phyloP scores from a whole-genome alignment of 2,113 vertebrate genomes.

The Malaclemys terrapin region DNA sequence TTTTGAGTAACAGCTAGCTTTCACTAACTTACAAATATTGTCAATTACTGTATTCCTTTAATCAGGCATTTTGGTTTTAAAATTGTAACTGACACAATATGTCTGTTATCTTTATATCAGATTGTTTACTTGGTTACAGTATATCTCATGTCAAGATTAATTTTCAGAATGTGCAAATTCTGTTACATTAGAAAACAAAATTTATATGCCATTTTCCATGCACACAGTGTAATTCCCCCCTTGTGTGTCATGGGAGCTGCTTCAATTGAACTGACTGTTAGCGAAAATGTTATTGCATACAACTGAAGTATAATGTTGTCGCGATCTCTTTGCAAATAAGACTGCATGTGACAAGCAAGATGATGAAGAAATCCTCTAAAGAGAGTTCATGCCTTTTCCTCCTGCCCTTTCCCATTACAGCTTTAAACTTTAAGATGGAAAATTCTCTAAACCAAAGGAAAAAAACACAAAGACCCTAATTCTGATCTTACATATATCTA shows the following conservation, averaged over 20 bases:
- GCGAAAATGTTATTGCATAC: not conserved
- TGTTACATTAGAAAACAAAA: not conserved
- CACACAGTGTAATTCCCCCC: not conserved
- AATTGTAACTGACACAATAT: not conserved
- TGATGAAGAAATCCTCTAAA: not conserved
- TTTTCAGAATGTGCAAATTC: not conserved
- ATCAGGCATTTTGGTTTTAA: not conserved
- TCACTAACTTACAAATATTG: not conserved
- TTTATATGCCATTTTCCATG: not conserved
- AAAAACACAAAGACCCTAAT: not conserved
- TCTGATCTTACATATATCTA: not conserved
- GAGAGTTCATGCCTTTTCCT: not conserved
- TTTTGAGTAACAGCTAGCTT: not conserved
- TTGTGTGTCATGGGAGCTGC: not conserved
- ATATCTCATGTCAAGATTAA: not conserved
- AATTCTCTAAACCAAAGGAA: not conserved
- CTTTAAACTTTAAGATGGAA: not conserved
- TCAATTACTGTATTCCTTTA: not conserved
- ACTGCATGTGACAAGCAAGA: not conserved
- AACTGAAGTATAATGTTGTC: not conserved
- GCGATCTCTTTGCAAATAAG: not conserved
- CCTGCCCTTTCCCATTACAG: not conserved
- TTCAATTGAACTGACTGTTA: not conserved
- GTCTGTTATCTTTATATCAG: not conserved
- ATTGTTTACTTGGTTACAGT: not conserved